Evolutionary conservation across 2,888 invertebrate genomes (phyloP), one percentile per base, ranked within the genome.

Genomic region (Leucophora obtusa): DNA sequence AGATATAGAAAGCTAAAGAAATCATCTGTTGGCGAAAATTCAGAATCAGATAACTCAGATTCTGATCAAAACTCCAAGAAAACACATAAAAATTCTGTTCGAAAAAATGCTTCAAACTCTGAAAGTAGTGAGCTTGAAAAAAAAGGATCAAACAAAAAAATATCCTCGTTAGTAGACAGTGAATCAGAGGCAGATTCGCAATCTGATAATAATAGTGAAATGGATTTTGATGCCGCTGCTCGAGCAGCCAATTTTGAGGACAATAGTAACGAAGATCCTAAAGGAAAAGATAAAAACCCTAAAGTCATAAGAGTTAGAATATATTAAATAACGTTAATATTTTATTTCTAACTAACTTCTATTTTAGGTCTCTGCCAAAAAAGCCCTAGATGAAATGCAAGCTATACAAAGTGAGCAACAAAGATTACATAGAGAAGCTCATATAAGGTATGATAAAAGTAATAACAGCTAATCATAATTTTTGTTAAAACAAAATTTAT

Each of bases 381-480:
- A 93, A 87, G 94, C 94, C 35, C 91, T 93, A 85, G 92, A 94
- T 84, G 94, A 94, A 77, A 93, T 94, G 91, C 93, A 93, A 84
- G 93, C 94, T 85, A 95, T 97, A 82, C 94, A 94, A 86, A 96
- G 96, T 88, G 96, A 96, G 89, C 95, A 95, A 0, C 96, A 97
- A 89, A 92, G 96, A 71, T 92, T 96, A 91, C 88, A 96, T 10
- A 92, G 97, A 83, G 96, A 97, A 88, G 93, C 93, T 17, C 91
- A 93, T 76, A 92, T 97, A 17, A 86, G 83, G 88, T 86, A 83
- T 79, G 59, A 62, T 14, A 15, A 15, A 43, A 0, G 4, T 38
- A 43, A 43, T 24, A 5, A 43, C 8, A 43, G 11, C 43, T 5
- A 8, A 2, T n/a, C 8, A 5, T n/a, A n/a, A n/a, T n/a, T n/a